Evolutionary conservation across 2,888 invertebrate species (phyloP).

Genomic region (Aspidiotus rigidus): DNA sequence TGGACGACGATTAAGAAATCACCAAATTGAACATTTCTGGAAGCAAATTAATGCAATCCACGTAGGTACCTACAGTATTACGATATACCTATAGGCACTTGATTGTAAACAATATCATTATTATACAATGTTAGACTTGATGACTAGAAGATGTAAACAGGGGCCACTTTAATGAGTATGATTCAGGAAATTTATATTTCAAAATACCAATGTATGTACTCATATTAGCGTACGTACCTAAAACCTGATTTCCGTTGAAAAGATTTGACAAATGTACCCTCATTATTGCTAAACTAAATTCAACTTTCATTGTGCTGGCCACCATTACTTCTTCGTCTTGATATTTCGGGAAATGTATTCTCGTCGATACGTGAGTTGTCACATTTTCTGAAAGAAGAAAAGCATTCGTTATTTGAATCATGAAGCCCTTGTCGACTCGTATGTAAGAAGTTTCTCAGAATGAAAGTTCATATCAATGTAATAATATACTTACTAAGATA

Average conservation of each 20-base stretch:
- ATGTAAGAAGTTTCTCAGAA: too few relatives aligned
- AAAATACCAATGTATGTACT: neutral
- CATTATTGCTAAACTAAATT: conserved; percentile 49
- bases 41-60: too few relatives aligned
- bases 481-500: conserved; percentile 44
- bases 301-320: conserved; percentile 51
- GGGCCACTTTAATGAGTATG: too few relatives aligned
- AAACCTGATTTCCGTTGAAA: conserved; percentile 54
- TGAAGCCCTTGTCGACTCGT: neutral
- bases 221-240: conserved; percentile 45
- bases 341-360: conserved; percentile 46
- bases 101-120: too few relatives aligned
- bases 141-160: too few relatives aligned
- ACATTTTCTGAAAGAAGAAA: conserved; percentile 43
- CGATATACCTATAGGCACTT: too few relatives aligned
- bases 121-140: too few relatives aligned
- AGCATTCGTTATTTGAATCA: neutral
- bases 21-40: too few relatives aligned
- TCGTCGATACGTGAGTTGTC: conserved; percentile 48
- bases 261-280: conserved; percentile 51
- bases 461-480: neutral
- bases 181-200: too few relatives aligned
- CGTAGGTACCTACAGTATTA: too few relatives aligned
- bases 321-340: conserved; percentile 45
- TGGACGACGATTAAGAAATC: too few relatives aligned